These are phyloP conservation scores for Gymnoscopelus microlampas DNA, from an alignment of 2,797 vertebrate genomes.

Conservation along the genomic window DNA sequence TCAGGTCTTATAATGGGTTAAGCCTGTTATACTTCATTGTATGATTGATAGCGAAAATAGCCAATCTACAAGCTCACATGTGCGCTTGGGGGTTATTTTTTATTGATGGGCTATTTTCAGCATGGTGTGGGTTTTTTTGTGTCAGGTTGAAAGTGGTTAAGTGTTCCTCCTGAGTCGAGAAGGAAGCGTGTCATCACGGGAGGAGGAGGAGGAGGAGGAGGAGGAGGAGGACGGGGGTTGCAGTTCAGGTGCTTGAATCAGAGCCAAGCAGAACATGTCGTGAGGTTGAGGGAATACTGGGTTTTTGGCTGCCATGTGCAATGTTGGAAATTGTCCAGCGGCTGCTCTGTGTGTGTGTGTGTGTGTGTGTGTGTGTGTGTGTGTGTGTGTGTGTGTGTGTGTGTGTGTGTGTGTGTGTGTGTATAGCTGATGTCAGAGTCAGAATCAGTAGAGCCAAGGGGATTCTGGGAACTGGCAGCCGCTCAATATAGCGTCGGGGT, in stretches of 20 bases:
- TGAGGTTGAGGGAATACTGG: slow-evolving; percentile 36
- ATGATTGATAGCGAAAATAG: too few species aligned
- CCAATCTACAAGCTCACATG: too few species aligned
- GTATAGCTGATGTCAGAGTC: slow-evolving; percentile 75
- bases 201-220: slow-evolving; percentile 37
- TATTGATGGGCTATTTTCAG: too few species aligned
- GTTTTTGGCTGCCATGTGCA: slow-evolving; percentile 60
- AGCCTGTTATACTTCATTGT: too few species aligned
- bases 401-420: background rate
- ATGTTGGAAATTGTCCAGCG: slow-evolving; percentile 66
- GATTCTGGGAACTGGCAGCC: slow-evolving; percentile 74
- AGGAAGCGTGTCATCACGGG: slow-evolving; percentile 50
- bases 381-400: too few species aligned
- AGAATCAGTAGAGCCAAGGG: slow-evolving; percentile 67
- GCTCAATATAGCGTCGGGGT: slow-evolving; percentile 51
- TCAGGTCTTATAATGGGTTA: too few species aligned
- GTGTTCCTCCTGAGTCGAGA: slow-evolving; percentile 49
- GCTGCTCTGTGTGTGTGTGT: slow-evolving; percentile 19
- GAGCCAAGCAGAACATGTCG: slow-evolving; percentile 65
- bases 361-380: background rate
- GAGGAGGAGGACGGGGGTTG: slow-evolving; percentile 32
- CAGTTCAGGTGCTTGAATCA: slow-evolving; percentile 59
- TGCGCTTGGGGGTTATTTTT: too few species aligned
- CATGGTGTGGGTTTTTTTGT: too few species aligned
- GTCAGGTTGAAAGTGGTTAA: background rate